Percentiles rank a stretch among this genome's conserved stretches.
These are phyloP conservation scores for Lethocerus indicus DNA, from an alignment of 1,140 invertebrate genomes.

Conservation along the genomic window DNA sequence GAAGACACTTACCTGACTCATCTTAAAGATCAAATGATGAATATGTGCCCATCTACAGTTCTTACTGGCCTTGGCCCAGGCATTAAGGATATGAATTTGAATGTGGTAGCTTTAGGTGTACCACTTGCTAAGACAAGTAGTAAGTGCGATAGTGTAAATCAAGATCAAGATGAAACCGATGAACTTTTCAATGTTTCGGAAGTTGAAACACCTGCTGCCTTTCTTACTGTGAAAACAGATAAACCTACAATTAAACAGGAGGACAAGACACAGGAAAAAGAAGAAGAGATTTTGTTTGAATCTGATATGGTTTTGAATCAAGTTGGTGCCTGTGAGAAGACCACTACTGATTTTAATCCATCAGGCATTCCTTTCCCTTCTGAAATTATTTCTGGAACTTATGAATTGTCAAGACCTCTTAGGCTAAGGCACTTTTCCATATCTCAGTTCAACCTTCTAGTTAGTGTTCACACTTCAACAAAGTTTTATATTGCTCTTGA, in stretches of 20 bases:
- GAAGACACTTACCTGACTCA: conserved; percentile 46
- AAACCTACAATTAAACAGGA: no score
- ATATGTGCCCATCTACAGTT: conserved; percentile 12
- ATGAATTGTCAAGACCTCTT: conserved; percentile 40
- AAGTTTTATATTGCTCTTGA: conserved; percentile 77
- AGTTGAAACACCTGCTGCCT: conserved; percentile 5
- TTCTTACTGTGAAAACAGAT: no score
- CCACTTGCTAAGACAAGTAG: no score
- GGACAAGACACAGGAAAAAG: no score
- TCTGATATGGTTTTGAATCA: no score
- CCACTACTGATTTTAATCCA: no score
- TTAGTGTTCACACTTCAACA: conserved; percentile 52
- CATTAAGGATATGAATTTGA: no score
- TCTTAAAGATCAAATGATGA: conserved; percentile 20
- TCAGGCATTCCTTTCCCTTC: conserved; percentile 33
- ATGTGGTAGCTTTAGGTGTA: no score
- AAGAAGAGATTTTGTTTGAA: no score
- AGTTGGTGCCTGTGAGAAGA: no score
- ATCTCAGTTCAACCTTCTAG: conserved; percentile 45
- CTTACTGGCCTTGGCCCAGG: no score
- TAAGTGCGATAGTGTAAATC: no score
- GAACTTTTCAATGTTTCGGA: conserved; percentile 16
- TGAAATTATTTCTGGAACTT: conserved; percentile 33
- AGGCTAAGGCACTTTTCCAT: conserved; percentile 42
- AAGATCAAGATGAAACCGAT: conserved; percentile 10